A percentile compares a stretch with the other conserved stretches of the same genome.
Evolutionary conservation across 2,888 invertebrate genomes (phyloP).

Genomic region (Drosophila koepferae): DNA sequence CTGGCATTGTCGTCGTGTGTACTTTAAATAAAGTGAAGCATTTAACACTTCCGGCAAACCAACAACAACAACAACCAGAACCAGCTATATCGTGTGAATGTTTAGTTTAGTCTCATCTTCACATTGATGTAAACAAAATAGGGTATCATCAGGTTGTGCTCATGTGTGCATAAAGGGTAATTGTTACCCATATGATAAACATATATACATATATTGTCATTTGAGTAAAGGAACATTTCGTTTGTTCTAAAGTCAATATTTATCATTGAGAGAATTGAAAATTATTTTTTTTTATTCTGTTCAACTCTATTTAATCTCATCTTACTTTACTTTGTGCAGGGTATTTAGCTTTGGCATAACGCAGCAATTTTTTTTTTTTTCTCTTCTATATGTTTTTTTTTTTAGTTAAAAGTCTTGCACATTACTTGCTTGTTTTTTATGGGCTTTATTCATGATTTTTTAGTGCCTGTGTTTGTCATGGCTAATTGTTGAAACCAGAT

Average conservation of each 20-base stretch:
- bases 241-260: neutral
- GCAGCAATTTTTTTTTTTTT: neutral
- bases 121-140: constrained; percentile 6
- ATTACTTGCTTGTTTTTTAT: neutral
- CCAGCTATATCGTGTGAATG: constrained; percentile 70
- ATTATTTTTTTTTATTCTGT: too few relatives aligned
- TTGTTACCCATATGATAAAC: neutral
- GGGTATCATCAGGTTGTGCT: neutral
- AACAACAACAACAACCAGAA: constrained; percentile 42
- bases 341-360: neutral
- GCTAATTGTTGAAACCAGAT: constrained; percentile 17
- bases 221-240: neutral
- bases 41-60: constrained; percentile 79
- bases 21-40: constrained; percentile 80
- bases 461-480: neutral
- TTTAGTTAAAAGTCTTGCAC: neutral
- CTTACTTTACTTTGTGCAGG: neutral
- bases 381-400: too few relatives aligned
- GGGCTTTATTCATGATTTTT: constrained; percentile 9
- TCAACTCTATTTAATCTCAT: neutral
- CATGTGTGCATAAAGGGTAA: neutral
- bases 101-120: constrained; percentile 49
- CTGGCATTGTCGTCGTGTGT: constrained; percentile 44
- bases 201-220: neutral
- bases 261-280: neutral